Evolutionary conservation across 2,888 invertebrate genomes (phyloP).

Genomic region (Aleiodes testaceus): DNA sequence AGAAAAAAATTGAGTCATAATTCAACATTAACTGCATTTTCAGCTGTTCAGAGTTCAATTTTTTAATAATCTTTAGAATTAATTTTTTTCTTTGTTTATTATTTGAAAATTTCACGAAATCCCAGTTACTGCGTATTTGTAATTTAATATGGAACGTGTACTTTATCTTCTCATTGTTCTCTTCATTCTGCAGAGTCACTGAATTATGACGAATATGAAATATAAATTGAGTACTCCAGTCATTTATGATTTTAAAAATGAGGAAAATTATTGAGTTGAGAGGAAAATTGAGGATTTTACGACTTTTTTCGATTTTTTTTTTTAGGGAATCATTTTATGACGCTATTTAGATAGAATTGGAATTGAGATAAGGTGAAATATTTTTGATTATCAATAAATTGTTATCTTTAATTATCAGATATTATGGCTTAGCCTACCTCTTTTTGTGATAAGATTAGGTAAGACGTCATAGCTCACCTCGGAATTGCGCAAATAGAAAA

Average conservation of each 20-base stretch:
- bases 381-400: too few relatives aligned
- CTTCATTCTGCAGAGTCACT: slow-evolving; percentile 2
- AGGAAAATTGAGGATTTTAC: too few relatives aligned
- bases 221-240: too few relatives aligned
- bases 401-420: too few relatives aligned
- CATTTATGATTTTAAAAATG: neutral
- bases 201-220: neutral
- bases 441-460: too few relatives aligned
- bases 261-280: neutral
- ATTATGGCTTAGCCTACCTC: too few relatives aligned
- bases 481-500: too few relatives aligned
- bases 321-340: too few relatives aligned
- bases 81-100: neutral
- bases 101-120: neutral
- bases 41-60: slow-evolving; percentile 53
- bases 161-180: slow-evolving; percentile 19
- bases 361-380: too few relatives aligned
- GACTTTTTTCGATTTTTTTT: too few relatives aligned
- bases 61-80: slow-evolving; percentile 29
- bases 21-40: slow-evolving; percentile 18
- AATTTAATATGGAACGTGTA: slow-evolving; percentile 7
- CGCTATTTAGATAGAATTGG: too few relatives aligned
- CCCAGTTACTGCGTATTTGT: slow-evolving; percentile 17
- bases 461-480: too few relatives aligned
- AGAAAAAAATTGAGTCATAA: slow-evolving; percentile 19